Base-by-base conservation (phyloP, 2,113 vertebrate species). In the Cygnus atratus region DNA sequence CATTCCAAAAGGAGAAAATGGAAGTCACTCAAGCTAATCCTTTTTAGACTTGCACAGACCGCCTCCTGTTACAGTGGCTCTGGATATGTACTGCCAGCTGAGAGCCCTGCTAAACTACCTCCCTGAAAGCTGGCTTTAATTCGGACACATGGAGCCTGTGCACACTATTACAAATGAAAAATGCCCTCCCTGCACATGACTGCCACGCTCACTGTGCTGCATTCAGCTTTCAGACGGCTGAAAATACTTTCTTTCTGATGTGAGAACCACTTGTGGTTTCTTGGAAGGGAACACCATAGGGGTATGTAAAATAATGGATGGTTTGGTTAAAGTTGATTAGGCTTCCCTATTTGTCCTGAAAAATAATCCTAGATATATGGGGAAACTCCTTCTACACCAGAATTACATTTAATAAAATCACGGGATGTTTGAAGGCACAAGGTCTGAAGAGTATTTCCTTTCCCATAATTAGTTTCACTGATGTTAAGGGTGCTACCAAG, bases 1-100 rank as follows among this genome's bases (percentile, higher is more conserved):
- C 91, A 93, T 84, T 95, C 79, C 88, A 90, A 94, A 92, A 90
- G 33, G 35, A 95, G 91, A 91, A 97, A 96, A 96, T 92, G 85
- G 87, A 90, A 96, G 80, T 79, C 78, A 79, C 62, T 95, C 58
- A 63, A 93, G 83, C 85, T 88, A 84, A 95, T 94, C 85, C 82
- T 41, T 90, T 92, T 66, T 16, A 88, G 87, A 71, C 75, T 88
- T 82, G 61, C 89, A 88, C 58, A 94, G 87, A 4, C 70, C 81
- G 68, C 71, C 76, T 86, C 88, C 65, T 87, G 76, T 71, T 62
- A 43, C 8, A 55, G 68, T 6, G 1, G 92, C 55, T 93, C 87
- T 78, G 79, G 44, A 21, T 92, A 37, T 65, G 58, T 76, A 66
- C 61, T 59, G 72, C 93, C 87, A 96, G 85, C 81, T 94, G 77